Evolutionary conservation across 2,797 vertebrate species (phyloP), one percentile per base, ranked within the genome.

Genomic region (Leptodactylus fallax): DNA sequence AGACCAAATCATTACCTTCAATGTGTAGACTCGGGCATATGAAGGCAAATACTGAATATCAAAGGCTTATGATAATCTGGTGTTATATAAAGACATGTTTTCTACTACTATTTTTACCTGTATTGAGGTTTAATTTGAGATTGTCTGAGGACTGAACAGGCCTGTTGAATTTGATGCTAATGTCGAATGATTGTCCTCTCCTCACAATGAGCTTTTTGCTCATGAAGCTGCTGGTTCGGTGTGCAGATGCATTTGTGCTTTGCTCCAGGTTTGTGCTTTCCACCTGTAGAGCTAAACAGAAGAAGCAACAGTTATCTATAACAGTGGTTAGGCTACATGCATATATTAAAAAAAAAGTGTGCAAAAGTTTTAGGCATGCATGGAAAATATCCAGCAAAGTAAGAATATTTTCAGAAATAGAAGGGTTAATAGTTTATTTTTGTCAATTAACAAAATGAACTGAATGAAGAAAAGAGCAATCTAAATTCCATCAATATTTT

Each of bases 171-270:
- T 12, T 56, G 3, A 76, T 14, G 7, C 36, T 6, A 1, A 83
- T n/a, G 3, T 6, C 67, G 16, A 87, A 87, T 16, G 47, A 1
- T 27, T 83, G 49, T 3, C 71, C 86, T 78, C 86, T 83, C 12
- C 86, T 76, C 49, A 87, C 47, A 21, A 83, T 53, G 17, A 83
- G 86, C 1, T 78, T 0, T 13, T 78, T 58, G 12, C 4, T 36
- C 11, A 83, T 67, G 25, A 23, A 87, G 6, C 63, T 72, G 13
- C n/a, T 67, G 49, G 86, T 87, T 53, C 23, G 77, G 60, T 87
- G 71, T 56, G 21, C 58, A 0, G 8, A 8, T 65, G 71, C 49
- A 83, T 87, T 87, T 8, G 6, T 12, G 6, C 11, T 67, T 56
- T 55, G 13, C 27, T 69, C 49, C 12, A 87, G 60, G 72, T 87